Conservation (phyloP, 1,140 invertebrate species). For the Drosophila athabasca region DNA sequence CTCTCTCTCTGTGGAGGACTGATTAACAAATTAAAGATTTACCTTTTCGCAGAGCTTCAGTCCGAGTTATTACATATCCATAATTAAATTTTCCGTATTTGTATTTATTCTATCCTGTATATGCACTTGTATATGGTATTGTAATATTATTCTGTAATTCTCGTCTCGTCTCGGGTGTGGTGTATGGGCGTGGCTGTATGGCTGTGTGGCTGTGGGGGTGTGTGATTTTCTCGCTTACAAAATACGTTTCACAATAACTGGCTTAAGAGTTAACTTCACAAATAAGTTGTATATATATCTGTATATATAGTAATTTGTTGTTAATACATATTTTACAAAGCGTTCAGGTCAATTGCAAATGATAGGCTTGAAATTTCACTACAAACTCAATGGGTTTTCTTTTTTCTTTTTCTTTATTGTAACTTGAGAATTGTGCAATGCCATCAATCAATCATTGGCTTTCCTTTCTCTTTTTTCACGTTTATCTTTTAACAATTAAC, state of each 20-base stretch:
- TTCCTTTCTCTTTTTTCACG: constrained; percentile 16
- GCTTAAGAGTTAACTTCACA: constrained; percentile 55
- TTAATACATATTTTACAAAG: constrained; percentile 58
- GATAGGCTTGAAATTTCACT: constrained; percentile 54
- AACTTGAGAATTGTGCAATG: constrained; percentile 49
- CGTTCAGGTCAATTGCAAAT: constrained; percentile 74
- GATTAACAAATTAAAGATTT: constrained; percentile 13
- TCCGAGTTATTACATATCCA: constrained; percentile 17
- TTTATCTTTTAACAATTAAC: constrained; percentile 73
- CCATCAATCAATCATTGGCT: constrained; percentile 30
- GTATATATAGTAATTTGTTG: constrained; percentile 32
- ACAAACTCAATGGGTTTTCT: constrained; percentile 29
- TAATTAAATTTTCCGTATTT: constrained; percentile 26
- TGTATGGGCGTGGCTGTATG: neutral
- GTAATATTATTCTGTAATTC: constrained; percentile 40
- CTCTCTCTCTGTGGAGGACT: neutral
- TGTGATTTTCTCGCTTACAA: constrained; percentile 40
- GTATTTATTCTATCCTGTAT: constrained; percentile 40
- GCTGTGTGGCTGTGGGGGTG: no score
- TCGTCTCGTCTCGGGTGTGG: constrained; percentile 26
- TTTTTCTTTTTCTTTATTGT: constrained; percentile 9
- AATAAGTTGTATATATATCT: constrained; percentile 39
- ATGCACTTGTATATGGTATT: constrained; percentile 47
- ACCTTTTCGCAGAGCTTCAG: constrained; percentile 3
- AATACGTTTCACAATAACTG: constrained; percentile 63